A percentile compares a stretch with the other conserved stretches of the same genome.
These are phyloP conservation scores for Drosophila serrata DNA, from an alignment of 1,140 invertebrate genomes.

Conservation along the genomic window DNA sequence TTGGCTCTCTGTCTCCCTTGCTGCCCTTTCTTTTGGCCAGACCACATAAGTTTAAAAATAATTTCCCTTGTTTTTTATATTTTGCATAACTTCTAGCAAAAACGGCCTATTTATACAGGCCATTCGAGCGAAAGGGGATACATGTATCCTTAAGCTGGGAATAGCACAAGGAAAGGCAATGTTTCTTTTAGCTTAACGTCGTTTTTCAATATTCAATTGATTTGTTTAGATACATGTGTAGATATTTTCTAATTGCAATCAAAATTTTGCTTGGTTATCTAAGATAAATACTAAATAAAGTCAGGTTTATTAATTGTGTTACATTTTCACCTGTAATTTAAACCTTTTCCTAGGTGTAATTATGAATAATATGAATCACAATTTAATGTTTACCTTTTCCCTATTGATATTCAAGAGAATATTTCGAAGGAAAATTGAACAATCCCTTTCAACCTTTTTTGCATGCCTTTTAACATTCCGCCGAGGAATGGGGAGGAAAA, in stretches of 20 bases:
- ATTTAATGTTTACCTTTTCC: conserved; percentile 5
- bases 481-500: background rate
- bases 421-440: conserved; percentile 14
- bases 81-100: conserved; percentile 37
- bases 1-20: background rate
- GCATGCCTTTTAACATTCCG: conserved; percentile 21
- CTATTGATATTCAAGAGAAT: conserved; percentile 7
- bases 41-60: conserved; percentile 44
- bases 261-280: background rate
- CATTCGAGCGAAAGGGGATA: conserved; percentile 21
- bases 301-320: background rate
- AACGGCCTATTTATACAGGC: conserved; percentile 51
- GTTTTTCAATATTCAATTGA: conserved; percentile 15
- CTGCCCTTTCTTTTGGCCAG: background rate
- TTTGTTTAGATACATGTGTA: background rate
- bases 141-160: conserved; percentile 3
- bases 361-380: background rate
- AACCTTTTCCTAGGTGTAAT: background rate
- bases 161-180: background rate
- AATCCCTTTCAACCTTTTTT: conserved; percentile 14
- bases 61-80: conserved; percentile 41
- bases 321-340: background rate
- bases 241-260: background rate
- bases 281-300: background rate
- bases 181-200: background rate